A percentile compares a stretch with the other conserved stretches of the same genome.
Evolutionary conservation across 1,140 invertebrate genomes (phyloP).

Genomic region (Drosophila pallidifrons): DNA sequence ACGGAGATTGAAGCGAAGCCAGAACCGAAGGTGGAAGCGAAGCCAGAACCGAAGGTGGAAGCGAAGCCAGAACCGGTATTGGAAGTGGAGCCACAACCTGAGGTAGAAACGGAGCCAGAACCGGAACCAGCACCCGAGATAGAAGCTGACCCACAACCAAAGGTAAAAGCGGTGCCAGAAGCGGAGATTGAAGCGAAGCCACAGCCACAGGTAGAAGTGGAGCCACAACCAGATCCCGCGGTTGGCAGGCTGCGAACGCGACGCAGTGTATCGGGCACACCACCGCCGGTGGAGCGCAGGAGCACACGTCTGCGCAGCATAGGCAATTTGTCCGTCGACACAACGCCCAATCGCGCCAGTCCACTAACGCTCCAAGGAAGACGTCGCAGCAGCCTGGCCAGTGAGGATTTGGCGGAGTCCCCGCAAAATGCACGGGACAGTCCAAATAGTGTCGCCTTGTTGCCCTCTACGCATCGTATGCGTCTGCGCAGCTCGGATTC

Average conservation of each 20-base stretch:
- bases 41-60: too few species aligned
- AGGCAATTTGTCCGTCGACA: neutral
- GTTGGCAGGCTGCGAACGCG: neutral
- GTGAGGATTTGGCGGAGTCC: conserved; percentile 10
- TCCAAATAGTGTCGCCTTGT: neutral
- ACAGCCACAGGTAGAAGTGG: too few species aligned
- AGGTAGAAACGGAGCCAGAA: too few species aligned
- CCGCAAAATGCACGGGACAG: neutral
- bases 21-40: too few species aligned
- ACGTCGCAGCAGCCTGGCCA: conserved; percentile 25
- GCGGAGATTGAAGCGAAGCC: too few species aligned
- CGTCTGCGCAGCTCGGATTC: conserved; percentile 3
- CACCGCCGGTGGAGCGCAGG: neutral
- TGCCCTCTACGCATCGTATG: neutral
- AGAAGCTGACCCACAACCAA: too few species aligned
- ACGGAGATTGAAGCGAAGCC: too few species aligned
- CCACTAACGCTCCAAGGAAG: neutral
- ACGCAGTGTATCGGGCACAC: neutral
- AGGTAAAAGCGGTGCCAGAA: too few species aligned
- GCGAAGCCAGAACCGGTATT: too few species aligned
- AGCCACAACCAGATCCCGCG: neutral
- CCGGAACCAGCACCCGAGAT: too few species aligned
- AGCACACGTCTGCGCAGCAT: conserved; percentile 35
- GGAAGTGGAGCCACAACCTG: too few species aligned
- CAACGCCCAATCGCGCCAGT: neutral